Percentiles rank a stretch among this genome's conserved stretches.
These are phyloP conservation scores for Oreochromis mossambicus DNA, from an alignment of 2,797 vertebrate species.

Conservation along the genomic window DNA sequence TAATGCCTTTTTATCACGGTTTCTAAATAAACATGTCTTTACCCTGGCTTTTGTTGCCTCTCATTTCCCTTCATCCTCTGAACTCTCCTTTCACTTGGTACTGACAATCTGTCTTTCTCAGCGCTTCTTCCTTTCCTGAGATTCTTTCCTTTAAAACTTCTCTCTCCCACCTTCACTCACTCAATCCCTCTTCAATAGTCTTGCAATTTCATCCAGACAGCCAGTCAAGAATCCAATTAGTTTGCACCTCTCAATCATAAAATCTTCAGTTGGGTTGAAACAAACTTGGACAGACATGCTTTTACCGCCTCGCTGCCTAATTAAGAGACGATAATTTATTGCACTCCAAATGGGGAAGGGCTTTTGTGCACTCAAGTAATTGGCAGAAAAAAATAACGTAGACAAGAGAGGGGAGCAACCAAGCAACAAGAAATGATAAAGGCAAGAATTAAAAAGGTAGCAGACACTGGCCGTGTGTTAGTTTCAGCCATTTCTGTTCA, in stretches of 20 bases:
- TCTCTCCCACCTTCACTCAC: constrained; percentile 27
- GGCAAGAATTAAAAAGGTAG: constrained; percentile 60
- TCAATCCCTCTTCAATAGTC: constrained; percentile 42
- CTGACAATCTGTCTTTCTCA: neutral
- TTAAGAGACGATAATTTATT: constrained; percentile 74
- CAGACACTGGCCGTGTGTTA: constrained; percentile 10
- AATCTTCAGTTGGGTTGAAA: constrained; percentile 68
- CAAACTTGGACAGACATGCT: constrained; percentile 67
- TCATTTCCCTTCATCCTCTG: neutral
- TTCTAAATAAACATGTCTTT: neutral
- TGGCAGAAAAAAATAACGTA: constrained; percentile 49
- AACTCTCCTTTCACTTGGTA: neutral
- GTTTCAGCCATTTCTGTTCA: constrained; percentile 28
- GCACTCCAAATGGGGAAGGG: constrained; percentile 61
- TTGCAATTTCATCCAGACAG: constrained; percentile 51
- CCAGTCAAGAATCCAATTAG: constrained; percentile 72
- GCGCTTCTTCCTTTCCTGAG: neutral
- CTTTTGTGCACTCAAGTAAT: constrained; percentile 71
- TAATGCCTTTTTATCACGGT: neutral
- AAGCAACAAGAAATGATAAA: constrained; percentile 58
- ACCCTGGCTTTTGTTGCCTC: neutral
- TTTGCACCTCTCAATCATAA: constrained; percentile 68
- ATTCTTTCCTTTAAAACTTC: constrained; percentile 2
- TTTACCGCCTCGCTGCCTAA: constrained; percentile 60
- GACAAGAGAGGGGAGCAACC: constrained; percentile 51